Evolutionary conservation across 1,140 invertebrate species (phyloP), one percentile per base, ranked within the genome.

Genomic region (Neotoxoptera formosana): DNA sequence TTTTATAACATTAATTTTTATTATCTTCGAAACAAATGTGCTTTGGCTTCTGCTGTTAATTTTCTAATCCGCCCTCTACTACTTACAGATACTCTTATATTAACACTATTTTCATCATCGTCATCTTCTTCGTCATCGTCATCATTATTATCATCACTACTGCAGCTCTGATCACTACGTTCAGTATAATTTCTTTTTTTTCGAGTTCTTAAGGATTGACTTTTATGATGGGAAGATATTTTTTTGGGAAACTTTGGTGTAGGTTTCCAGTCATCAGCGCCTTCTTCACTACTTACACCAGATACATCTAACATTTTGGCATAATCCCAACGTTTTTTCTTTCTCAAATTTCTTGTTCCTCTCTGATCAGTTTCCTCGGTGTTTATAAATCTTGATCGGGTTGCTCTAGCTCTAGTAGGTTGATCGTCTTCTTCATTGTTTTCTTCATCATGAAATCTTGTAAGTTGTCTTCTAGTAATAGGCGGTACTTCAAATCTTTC

Each of bases 1-100:
- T 76, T n/a, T 67, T 67, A n/a, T 76, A 76, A 76, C 60, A 76
- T 60, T 90, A 36, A 90, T 20, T 60, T 30, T 67, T 20, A 86
- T 56, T 86, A 56, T 60, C 91, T 93, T 41, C 93, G 60, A 89
- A 92, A 93, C 9, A 94, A 84, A 76, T 92, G 86, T 48, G 94
- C 94, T 93, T 93, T 94, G 36, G 94, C 93, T 93, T 97, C 96
- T 48, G 97, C 96, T 14, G 98, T 98, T 92, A 98, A 96, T 95
- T 97, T 97, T 48, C 98, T 96, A 76, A 98, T 96, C 67, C 98
- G 96, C 14, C 98, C 98, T 56, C 98, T 96, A 94, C 97, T 98
- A 95, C 98, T 98, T 60, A 97, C 96, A 60, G 94, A 94, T 45
- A 94, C 94, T 53, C 67, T 94, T 76, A 94, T 93, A 30, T 94